Conservation (phyloP, 2,113 vertebrate species). For the Centropus unirufus region DNA sequence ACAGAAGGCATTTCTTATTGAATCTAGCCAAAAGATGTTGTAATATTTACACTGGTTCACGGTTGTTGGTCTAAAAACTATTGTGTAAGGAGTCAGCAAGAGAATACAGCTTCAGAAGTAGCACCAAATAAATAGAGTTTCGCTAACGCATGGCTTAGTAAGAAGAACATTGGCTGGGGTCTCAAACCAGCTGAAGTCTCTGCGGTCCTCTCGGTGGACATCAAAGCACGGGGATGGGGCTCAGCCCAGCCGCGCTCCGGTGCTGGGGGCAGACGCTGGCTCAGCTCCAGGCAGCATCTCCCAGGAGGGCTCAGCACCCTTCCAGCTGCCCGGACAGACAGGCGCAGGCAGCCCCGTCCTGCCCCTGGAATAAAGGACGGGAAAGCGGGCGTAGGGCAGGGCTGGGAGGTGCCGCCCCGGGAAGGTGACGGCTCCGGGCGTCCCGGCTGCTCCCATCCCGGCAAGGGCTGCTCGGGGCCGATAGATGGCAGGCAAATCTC, state of each 20-base stretch:
- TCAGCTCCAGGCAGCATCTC: background rate
- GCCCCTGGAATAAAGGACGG: background rate
- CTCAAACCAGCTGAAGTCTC: background rate
- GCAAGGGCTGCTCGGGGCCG: slow-evolving; percentile 1
- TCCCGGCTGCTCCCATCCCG: too few relatives aligned
- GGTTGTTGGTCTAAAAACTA: background rate
- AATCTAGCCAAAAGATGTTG: background rate
- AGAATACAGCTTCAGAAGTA: background rate
- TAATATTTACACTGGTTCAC: background rate
- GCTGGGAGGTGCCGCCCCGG: too few relatives aligned
- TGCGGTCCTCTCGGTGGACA: background rate
- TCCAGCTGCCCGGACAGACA: background rate
- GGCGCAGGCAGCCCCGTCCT: background rate
- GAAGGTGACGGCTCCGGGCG: too few relatives aligned
- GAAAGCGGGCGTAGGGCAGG: too few relatives aligned
- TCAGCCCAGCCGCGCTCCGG: fast-evolving
- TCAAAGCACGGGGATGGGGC: fast-evolving
- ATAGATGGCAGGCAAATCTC: slow-evolving; percentile 78
- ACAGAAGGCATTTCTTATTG: background rate
- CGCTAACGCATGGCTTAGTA: background rate
- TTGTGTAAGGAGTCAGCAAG: background rate
- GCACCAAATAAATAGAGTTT: background rate
- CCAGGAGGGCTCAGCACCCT: background rate
- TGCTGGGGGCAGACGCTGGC: background rate
- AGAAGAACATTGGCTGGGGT: background rate